Percentiles rank a stretch among this genome's conserved stretches.
Conservation (phyloP, 2,113 vertebrate genomes). For the Uria lomvia region DNA sequence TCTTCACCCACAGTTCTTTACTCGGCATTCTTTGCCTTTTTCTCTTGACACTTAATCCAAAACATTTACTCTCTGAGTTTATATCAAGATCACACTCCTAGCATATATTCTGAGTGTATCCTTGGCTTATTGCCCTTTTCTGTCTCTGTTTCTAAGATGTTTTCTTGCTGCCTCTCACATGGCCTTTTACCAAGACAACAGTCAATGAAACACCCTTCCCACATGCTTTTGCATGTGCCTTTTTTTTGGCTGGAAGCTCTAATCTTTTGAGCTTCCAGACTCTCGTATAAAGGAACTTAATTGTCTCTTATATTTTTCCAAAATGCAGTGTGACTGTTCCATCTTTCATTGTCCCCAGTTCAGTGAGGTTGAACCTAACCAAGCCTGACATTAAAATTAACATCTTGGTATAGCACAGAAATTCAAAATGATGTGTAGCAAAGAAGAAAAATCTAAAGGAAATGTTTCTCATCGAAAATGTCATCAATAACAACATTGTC, state of each 20-base stretch:
- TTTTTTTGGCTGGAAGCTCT: neutral
- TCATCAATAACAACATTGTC: neutral
- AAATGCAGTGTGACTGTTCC: neutral
- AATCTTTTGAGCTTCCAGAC: neutral
- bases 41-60: neutral
- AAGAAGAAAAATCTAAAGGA: neutral
- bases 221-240: neutral
- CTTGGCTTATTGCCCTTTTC: neutral
- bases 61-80: neutral
- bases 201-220: neutral
- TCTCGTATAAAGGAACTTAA: neutral
- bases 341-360: neutral
- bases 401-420: neutral
- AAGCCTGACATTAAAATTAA: neutral
- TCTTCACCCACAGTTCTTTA: neutral
- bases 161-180: neutral
- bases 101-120: neutral
- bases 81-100: neutral
- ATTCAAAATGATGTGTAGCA: neutral
- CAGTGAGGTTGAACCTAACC: neutral
- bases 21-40: neutral
- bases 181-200: neutral
- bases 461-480: neutral
- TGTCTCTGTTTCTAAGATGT: neutral
- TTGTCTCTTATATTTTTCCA: neutral